A percentile compares a stretch with the other conserved stretches of the same genome.
phyloP scores from a whole-genome alignment of 2,888 invertebrate genomes.

The Pandemis corylana region DNA sequence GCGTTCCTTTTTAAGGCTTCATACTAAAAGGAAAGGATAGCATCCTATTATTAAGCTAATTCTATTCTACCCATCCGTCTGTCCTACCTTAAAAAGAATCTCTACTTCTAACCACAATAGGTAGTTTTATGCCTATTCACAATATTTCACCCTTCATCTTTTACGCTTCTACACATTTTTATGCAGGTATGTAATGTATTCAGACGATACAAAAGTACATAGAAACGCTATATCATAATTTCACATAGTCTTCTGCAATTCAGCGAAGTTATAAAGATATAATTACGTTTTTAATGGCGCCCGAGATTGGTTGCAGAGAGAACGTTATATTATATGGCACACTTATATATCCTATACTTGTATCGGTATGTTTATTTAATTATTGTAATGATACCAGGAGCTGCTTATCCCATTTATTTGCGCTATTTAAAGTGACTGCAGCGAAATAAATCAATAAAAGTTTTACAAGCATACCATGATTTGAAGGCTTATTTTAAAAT shows the following conservation, averaged over 20 bases:
- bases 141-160: no score
- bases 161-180: no score
- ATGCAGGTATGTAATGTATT: neutral
- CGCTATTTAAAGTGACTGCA: neutral
- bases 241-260: conserved; percentile 12
- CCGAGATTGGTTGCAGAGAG: conserved; percentile 9
- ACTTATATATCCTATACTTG: neutral
- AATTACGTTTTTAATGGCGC: conserved; percentile 7
- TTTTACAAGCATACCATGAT: neutral
- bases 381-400: neutral
- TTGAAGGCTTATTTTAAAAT: no score
- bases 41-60: no score
- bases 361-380: neutral
- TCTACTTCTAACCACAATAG: no score
- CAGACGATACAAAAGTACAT: neutral
- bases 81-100: no score
- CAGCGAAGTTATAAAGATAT: conserved; percentile 10
- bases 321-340: conserved; percentile 3
- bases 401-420: neutral
- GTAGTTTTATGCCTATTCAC: no score
- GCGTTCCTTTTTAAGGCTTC: no score
- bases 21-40: no score
- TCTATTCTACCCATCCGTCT: no score
- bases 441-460: neutral
- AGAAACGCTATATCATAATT: neutral